Evolutionary conservation across 2,888 invertebrate species (phyloP).

Genomic region (Phasia obesa): DNA sequence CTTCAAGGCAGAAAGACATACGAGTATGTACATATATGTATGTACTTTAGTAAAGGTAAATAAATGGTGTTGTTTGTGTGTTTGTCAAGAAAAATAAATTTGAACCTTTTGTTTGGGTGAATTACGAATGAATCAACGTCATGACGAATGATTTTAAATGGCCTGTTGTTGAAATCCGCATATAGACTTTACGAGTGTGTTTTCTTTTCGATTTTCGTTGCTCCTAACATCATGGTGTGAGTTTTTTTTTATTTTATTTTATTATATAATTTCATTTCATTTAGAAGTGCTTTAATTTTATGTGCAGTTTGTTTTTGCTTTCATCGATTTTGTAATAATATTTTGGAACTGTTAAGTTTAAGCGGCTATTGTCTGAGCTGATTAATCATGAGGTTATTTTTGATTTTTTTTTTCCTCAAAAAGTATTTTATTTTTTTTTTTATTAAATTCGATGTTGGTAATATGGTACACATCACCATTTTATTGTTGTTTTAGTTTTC

Average conservation of each 20-base stretch:
- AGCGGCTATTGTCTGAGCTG: background rate
- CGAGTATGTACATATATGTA: too few relatives aligned
- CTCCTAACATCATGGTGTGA: too few relatives aligned
- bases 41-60: too few relatives aligned
- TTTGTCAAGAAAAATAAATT: too few relatives aligned
- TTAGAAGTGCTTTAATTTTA: slow-evolving; percentile 49
- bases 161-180: too few relatives aligned
- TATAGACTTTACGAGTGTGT: too few relatives aligned
- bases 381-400: slow-evolving; percentile 31
- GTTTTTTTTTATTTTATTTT: background rate
- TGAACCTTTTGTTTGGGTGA: too few relatives aligned
- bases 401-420: background rate
- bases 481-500: background rate
- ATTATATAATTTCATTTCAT: slow-evolving; percentile 55
- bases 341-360: slow-evolving; percentile 11
- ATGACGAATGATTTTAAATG: too few relatives aligned
- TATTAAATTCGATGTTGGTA: background rate
- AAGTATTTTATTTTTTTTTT: background rate
- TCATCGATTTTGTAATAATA: slow-evolving; percentile 60
- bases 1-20: too few relatives aligned
- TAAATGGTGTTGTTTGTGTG: too few relatives aligned
- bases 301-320: slow-evolving; percentile 5
- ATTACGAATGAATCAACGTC: too few relatives aligned
- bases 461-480: background rate
- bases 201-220: too few relatives aligned